These are phyloP conservation scores for Malurus splendens DNA, from an alignment of 2,797 vertebrate species.

Conservation along the genomic window DNA sequence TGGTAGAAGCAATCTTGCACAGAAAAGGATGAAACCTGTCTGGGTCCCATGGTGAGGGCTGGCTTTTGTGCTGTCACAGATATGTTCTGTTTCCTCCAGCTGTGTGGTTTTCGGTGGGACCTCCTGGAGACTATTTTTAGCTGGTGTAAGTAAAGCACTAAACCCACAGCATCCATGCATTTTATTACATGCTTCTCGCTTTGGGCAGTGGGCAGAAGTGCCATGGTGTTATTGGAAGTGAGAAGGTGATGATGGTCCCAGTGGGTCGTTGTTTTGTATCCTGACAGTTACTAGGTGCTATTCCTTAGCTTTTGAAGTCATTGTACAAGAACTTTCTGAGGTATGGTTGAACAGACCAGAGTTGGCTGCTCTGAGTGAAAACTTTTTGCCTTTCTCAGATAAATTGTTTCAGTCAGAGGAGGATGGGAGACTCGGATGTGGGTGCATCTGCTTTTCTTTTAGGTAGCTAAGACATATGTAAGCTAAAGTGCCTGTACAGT, in stretches of 20 bases:
- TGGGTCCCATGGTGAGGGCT: fast-evolving
- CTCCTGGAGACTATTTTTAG: neutral
- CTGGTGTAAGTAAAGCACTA: neutral
- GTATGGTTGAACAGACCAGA: neutral
- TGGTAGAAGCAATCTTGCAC: neutral
- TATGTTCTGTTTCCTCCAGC: neutral
- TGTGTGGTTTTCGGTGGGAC: neutral
- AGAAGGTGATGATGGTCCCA: neutral
- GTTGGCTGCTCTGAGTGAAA: neutral
- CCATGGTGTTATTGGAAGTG: fast-evolving
- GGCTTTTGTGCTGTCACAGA: neutral
- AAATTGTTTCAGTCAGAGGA: neutral
- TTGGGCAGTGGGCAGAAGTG: neutral
- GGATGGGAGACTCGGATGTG: fast-evolving
- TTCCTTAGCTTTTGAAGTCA: neutral
- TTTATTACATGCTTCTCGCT: neutral
- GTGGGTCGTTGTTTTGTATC: neutral
- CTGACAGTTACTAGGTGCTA: neutral
- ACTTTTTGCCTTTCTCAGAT: neutral
- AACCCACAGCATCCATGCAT: neutral
- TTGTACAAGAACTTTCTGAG: neutral
- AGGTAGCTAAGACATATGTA: neutral
- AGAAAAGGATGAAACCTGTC: neutral
- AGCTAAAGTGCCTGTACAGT: neutral
- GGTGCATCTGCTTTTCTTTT: neutral